Conservation (phyloP, 2,888 invertebrate genomes). For the Piscicola geometra region DNA sequence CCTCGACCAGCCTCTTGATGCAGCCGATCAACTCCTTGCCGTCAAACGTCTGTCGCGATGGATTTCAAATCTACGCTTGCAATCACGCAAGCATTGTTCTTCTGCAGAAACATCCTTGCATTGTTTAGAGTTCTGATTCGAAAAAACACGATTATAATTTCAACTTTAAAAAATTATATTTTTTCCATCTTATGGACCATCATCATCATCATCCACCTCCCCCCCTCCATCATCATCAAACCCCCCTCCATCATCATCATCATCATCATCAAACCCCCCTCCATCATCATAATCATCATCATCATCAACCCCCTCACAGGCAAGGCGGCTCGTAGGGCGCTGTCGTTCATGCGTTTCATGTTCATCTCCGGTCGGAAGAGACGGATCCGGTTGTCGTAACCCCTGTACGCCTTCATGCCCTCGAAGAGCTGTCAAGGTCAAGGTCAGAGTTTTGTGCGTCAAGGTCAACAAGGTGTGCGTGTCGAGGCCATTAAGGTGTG, state of each 20-base stretch:
- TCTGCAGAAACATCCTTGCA: no score
- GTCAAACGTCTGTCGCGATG: slow-evolving; percentile 66
- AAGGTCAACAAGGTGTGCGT: no score
- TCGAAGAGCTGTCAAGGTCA: slow-evolving; percentile 99
- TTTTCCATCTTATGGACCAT: no score
- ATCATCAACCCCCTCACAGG: slow-evolving; percentile 60
- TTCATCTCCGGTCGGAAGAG: slow-evolving; percentile 92
- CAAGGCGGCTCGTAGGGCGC: slow-evolving; percentile 76
- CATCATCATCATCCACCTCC: neutral
- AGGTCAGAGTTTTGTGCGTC: no score
- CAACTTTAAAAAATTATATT: no score
- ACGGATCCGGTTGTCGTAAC: slow-evolving; percentile 82
- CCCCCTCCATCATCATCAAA: neutral
- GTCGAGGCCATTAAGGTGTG: no score
- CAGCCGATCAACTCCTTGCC: slow-evolving; percentile 78
- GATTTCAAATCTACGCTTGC: neutral
- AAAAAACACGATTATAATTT: neutral
- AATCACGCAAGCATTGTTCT: neutral
- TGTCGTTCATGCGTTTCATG: slow-evolving; percentile 83
- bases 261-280: neutral
- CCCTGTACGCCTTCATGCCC: slow-evolving; percentile 94
- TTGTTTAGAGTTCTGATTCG: neutral
- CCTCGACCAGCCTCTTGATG: slow-evolving; percentile 74
- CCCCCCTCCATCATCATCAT: neutral
- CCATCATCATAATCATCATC: neutral